Base-by-base conservation (phyloP, 2,888 invertebrate genomes). In the Mycalesis mineus region DNA sequence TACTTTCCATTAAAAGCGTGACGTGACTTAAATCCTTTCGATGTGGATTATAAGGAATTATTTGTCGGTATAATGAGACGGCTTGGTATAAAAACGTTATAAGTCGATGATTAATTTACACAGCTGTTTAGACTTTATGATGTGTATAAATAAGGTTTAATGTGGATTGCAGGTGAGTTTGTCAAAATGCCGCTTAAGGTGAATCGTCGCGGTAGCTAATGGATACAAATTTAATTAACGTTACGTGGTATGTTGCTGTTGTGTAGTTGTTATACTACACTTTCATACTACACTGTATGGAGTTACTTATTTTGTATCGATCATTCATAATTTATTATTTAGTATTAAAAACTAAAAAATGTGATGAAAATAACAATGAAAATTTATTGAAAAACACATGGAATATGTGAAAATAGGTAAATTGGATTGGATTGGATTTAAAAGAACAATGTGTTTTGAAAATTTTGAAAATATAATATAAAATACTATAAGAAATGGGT, bases 11-110 rank as follows among this genome's bases (percentile, higher is more conserved):
- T 50, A 22, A 44, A 14, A 9, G 6, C 0, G 1, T 11, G 3
- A 3, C 7, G 28, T 9, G 15, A 22, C 8, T 22, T 47, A 33
- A 8, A 31, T 33, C 22, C 14, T 45, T 52, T 22, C 17, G 17
- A 14, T n/a, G 22, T 33, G 36, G 39, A 8, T n/a, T 15, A 2
- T n/a, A 29, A 1, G 17, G 39, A 57, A 17, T 47, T 51, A 52
- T 65, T 65, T 64, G 63, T 60, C 64, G 60, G 61, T 44, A 61
- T 33, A 42, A 61, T 60, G 53, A 63, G 14, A 39, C 55, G 53
- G 54, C 60, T 55, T 51, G 49, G 57, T 50, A 50, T 62, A 49
- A 54, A 60, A 68, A 64, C 42, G 66, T 44, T 49, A 45, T 45
- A 65, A 65, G 53, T 60, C 44, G 22, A 50, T 55, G 14, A 48